Base-by-base conservation (phyloP, 2,797 vertebrate genomes). In the Tamandua tetradactyla region DNA sequence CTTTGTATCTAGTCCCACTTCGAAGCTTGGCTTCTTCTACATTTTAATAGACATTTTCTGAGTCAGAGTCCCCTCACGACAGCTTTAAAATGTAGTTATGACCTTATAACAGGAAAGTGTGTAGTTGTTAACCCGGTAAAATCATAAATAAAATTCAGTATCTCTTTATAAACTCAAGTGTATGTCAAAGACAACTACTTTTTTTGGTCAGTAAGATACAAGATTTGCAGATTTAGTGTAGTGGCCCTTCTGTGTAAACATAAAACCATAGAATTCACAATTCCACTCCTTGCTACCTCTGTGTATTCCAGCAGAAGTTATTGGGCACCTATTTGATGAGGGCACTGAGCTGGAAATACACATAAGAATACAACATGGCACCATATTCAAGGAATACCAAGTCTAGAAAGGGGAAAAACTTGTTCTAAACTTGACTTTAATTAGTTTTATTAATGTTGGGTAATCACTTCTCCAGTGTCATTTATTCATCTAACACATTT, bases 1-100 rank as follows among this genome's bases (percentile, higher is more conserved):
- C 37, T 92, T 5, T 82, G 71, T 76, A n/a, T 88, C 86, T 57
- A 44, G 32, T 30, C n/a, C 11, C 2, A 11, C 23, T 83, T 80
- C 94, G 61, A 76, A 89, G 86, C 3, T 85, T 57, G 69, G 30
- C 25, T 94, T 85, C 18, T 87, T 94, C 75, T 13, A 61, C 27
- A 84, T 91, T 95, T 68, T 82, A 84, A 22, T 9, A 82, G 49
- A 20, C 13, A 75, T 44, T 87, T 84, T 94, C 37, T 84, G 42
- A 93, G 30, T 81, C 32, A 49, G n/a, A 89, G 62, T 49, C 15
- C 91, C 3, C 47, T 92, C 61, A 13, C 2, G 78, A 62, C n/a
- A 88, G 7, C 6, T 91, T 90, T 30, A 92, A 11, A 64, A 79
- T 71, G 6, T 78, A 83, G 25, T 17, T 61, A 40, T 93, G 78